These are phyloP conservation scores for Pseudorasbora parva DNA, from an alignment of 2,113 vertebrate genomes.

Conservation along the genomic window DNA sequence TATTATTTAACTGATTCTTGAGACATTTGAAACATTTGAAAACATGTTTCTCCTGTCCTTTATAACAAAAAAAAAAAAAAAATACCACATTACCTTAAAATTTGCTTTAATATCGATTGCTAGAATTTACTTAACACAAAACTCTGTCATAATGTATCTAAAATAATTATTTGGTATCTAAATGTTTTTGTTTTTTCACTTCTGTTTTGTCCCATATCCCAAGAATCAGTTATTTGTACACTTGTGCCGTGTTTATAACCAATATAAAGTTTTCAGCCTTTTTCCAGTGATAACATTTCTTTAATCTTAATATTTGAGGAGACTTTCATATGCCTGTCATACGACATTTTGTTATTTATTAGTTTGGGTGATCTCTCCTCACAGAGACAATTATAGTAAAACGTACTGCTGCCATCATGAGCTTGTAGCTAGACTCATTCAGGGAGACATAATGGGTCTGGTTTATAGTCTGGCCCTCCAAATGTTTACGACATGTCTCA, in stretches of 20 bases:
- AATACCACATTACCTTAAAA: neutral
- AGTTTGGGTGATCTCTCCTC: neutral
- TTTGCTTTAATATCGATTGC: neutral
- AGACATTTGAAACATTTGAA: constrained; percentile 2
- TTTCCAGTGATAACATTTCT: neutral
- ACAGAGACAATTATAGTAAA: constrained; percentile 21
- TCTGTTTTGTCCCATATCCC: neutral
- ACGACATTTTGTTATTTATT: neutral
- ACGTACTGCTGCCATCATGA: constrained; percentile 15
- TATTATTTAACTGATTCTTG: neutral
- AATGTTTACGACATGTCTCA: constrained; percentile 38
- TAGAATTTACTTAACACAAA: neutral
- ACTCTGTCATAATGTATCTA: neutral
- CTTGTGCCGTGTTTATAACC: neutral
- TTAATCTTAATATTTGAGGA: neutral
- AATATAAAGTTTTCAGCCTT: neutral
- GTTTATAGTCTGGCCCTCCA: constrained; percentile 45
- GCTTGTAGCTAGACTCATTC: constrained; percentile 29
- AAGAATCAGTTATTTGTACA: neutral
- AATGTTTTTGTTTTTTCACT: neutral
- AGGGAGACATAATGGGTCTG: constrained; percentile 30
- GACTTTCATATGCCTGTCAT: neutral
- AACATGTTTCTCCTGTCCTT: neutral
- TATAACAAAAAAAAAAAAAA: too few relatives aligned
- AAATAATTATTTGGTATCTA: neutral